phyloP scores from a whole-genome alignment of 2,797 vertebrate genomes.

The Enteromius thamalakanensis region DNA sequence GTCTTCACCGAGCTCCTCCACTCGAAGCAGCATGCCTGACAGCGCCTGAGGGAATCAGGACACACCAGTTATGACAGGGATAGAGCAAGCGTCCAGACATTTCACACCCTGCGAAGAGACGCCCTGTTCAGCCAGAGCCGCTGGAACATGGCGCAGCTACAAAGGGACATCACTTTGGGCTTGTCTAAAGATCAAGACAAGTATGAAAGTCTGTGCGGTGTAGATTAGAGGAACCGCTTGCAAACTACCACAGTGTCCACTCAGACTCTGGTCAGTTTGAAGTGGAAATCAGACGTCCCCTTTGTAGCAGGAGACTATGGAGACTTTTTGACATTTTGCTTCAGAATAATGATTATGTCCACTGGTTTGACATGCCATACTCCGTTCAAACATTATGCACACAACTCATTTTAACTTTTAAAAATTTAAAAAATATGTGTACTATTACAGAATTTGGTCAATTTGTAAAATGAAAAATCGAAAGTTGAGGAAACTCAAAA shows the following conservation, averaged over 20 bases:
- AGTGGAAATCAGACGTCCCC: background rate
- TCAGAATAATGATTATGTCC: slow-evolving; percentile 1
- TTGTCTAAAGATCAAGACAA: slow-evolving; percentile 17
- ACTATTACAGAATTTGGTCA: background rate
- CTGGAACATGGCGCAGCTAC: slow-evolving; percentile 13
- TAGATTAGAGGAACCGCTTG: slow-evolving; percentile 16
- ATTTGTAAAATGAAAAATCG: background rate
- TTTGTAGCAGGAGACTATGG: background rate
- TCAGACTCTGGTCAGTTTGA: slow-evolving; percentile 9
- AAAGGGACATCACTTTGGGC: slow-evolving; percentile 11
- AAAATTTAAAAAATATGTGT: background rate
- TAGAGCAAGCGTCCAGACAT: slow-evolving; percentile 48
- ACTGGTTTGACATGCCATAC: background rate
- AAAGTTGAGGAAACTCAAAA: background rate
- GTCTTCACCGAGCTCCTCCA: slow-evolving; percentile 44
- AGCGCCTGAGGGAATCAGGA: slow-evolving; percentile 54
- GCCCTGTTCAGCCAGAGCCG: slow-evolving; percentile 41
- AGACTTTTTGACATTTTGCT: background rate
- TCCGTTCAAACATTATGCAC: background rate
- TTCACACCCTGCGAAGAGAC: slow-evolving; percentile 47
- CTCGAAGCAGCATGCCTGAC: slow-evolving; percentile 46
- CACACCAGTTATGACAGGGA: slow-evolving; percentile 49
- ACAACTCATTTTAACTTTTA: background rate
- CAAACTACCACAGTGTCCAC: slow-evolving; percentile 10
- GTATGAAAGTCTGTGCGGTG: background rate